Percentiles rank a stretch among this genome's conserved stretches.
These are phyloP conservation scores for Xylota sylvarum DNA, from an alignment of 2,888 invertebrate species.

Conservation along the genomic window DNA sequence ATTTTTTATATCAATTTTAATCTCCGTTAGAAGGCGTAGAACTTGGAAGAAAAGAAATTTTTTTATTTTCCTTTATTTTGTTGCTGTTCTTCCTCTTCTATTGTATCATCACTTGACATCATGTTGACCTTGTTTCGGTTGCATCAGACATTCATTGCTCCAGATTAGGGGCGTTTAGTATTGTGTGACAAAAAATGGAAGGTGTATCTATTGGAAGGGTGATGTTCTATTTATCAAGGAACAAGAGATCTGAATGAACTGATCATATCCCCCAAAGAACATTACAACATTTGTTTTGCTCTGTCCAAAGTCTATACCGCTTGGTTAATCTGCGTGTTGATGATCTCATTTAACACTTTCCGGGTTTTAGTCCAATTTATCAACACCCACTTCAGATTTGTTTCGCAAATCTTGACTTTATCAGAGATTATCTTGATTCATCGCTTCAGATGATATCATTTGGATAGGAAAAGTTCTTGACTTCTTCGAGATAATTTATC, in stretches of 20 bases:
- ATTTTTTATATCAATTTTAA: constrained; percentile 36
- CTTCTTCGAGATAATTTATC: too few relatives aligned
- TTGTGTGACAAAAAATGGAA: too few relatives aligned
- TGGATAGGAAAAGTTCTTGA: not conserved
- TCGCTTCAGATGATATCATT: not conserved
- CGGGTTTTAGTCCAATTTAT: not conserved
- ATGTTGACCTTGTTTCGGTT: constrained; percentile 67
- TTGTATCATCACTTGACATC: constrained; percentile 73
- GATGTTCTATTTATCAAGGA: too few relatives aligned
- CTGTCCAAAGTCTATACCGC: not conserved
- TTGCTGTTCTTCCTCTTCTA: constrained; percentile 24
- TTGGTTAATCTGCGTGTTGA: not conserved
- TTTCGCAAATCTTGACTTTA: not conserved
- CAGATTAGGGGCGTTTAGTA: constrained; percentile 36
- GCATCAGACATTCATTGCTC: constrained; percentile 51
- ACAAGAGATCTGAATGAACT: too few relatives aligned
- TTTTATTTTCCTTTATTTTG: constrained; percentile 44
- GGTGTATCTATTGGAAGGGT: too few relatives aligned
- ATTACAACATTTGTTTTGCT: too few relatives aligned
- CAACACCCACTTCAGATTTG: not conserved
- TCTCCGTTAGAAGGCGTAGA: constrained; percentile 34
- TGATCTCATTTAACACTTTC: not conserved
- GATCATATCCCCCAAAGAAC: too few relatives aligned
- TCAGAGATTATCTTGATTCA: not conserved
- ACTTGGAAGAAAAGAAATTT: constrained; percentile 42